Conservation (phyloP, 1,140 invertebrate species). For the Zaprionus kolodkinae region DNA sequence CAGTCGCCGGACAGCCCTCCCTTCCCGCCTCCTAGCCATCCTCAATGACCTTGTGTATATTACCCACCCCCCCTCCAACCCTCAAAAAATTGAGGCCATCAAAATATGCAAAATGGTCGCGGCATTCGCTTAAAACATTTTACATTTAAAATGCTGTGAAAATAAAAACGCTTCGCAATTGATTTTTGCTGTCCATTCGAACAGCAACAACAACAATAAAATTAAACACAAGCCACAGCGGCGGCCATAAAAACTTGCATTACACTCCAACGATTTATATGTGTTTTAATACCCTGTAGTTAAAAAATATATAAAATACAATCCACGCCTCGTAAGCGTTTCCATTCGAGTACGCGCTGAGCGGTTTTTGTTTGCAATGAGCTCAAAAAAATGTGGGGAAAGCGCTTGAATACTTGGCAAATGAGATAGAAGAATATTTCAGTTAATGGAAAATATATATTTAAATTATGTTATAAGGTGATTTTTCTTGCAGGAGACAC, state of each 20-base stretch:
- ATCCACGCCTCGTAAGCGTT: background rate
- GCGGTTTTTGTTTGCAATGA: background rate
- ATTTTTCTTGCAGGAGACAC: no score
- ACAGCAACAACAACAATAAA: conserved; percentile 21
- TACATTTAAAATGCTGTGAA: conserved; percentile 45
- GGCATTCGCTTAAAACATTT: conserved; percentile 45
- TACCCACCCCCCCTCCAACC: background rate
- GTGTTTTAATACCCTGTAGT: conserved; percentile 28
- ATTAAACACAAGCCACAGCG: conserved; percentile 34
- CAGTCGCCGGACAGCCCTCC: conserved; percentile 9
- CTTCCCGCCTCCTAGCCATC: background rate
- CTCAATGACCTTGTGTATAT: conserved; percentile 39
- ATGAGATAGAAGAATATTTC: background rate
- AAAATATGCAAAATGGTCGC: conserved; percentile 41
- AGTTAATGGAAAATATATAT: no score
- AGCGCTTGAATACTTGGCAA: background rate
- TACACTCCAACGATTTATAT: conserved; percentile 37
- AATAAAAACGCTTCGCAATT: conserved; percentile 45
- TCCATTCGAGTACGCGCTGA: conserved; percentile 4
- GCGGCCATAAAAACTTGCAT: conserved; percentile 35
- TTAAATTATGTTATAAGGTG: no score
- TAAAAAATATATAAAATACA: background rate
- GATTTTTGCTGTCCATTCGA: conserved; percentile 36
- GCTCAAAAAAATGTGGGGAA: background rate
- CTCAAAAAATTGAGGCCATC: conserved; percentile 53